A percentile compares a stretch with the other conserved stretches of the same genome.
phyloP scores from a whole-genome alignment of 1,140 invertebrate species.

The Medauroidea extradentata region DNA sequence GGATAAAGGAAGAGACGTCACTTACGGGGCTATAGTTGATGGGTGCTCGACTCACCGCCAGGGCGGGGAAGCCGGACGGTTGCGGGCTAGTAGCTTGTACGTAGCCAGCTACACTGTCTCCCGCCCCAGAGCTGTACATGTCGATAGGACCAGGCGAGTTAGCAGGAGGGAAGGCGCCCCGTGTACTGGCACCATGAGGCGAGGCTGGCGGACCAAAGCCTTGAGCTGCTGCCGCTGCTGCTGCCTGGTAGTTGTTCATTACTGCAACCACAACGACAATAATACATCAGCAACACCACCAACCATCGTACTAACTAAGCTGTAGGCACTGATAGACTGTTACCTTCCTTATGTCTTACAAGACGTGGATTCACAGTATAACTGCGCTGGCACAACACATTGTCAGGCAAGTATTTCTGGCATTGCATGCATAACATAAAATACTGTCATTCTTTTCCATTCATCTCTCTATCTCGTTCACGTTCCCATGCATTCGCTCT shows the following conservation, averaged over 20 bases:
- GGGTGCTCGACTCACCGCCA: constrained; percentile 82
- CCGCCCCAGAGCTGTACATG: constrained; percentile 77
- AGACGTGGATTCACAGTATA: too few species aligned
- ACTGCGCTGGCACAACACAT: too few species aligned
- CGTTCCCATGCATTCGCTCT: too few species aligned
- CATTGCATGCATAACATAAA: too few species aligned
- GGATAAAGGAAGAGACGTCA: too few species aligned
- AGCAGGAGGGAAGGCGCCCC: constrained; percentile 78
- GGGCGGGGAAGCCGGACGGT: constrained; percentile 79
- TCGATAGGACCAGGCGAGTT: constrained; percentile 80
- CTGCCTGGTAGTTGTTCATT: constrained; percentile 92
- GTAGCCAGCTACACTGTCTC: constrained; percentile 77
- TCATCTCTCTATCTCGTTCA: too few species aligned
- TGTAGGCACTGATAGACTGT: too few species aligned
- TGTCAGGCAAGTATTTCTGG: too few species aligned
- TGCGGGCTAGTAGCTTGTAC: constrained; percentile 90
- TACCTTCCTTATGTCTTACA: too few species aligned
- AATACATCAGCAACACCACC: too few species aligned
- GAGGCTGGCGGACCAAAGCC: constrained; percentile 63
- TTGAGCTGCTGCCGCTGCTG: constrained; percentile 59
- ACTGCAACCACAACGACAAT: constrained; percentile 62
- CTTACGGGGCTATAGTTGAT: constrained; percentile 86
- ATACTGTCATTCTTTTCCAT: too few species aligned
- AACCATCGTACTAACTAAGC: too few species aligned
- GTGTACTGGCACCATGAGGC: constrained; percentile 59